A percentile compares a stretch with the other conserved stretches of the same genome.
These are phyloP conservation scores for Zygogramma bicolorata DNA, from an alignment of 2,888 invertebrate genomes.

Conservation along the genomic window DNA sequence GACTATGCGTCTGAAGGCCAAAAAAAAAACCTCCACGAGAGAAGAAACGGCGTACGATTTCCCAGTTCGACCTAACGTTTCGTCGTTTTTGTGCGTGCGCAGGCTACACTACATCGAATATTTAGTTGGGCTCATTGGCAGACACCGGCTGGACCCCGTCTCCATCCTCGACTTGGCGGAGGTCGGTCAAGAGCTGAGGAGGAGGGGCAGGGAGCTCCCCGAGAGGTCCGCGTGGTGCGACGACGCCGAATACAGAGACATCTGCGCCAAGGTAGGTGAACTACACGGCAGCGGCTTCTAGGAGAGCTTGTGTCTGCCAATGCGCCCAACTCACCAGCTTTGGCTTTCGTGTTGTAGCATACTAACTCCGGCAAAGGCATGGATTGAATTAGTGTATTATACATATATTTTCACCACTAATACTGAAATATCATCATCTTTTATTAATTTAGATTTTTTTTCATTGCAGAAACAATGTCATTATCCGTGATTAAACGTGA, in stretches of 20 bases:
- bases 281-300: slow-evolving; percentile 1
- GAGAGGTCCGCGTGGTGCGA: slow-evolving; percentile 85
- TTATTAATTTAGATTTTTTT: too few species aligned
- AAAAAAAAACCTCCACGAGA: background rate
- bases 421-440: too few species aligned
- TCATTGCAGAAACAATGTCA: too few species aligned
- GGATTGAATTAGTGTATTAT: too few species aligned
- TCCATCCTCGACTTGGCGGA: slow-evolving; percentile 89
- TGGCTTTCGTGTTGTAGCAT: background rate
- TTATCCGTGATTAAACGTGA: too few species aligned
- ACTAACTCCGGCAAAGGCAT: too few species aligned
- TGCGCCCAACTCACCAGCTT: slow-evolving; percentile 53
- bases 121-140: slow-evolving; percentile 88
- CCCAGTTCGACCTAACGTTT: slow-evolving; percentile 2
- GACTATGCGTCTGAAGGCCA: too few species aligned
- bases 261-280: slow-evolving; percentile 85
- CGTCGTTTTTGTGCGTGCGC: slow-evolving; percentile 63
- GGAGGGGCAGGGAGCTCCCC: slow-evolving; percentile 86
- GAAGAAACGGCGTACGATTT: slow-evolving; percentile 8
- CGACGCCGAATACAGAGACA: slow-evolving; percentile 85
- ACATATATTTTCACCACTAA: too few species aligned
- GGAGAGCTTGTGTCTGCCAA: slow-evolving; percentile 52
- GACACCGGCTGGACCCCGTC: slow-evolving; percentile 88
- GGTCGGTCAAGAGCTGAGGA: slow-evolving; percentile 87
- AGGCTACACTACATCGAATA: slow-evolving; percentile 97